phyloP scores from a whole-genome alignment of 2,113 vertebrate genomes.

The Syngnathus scovelli region DNA sequence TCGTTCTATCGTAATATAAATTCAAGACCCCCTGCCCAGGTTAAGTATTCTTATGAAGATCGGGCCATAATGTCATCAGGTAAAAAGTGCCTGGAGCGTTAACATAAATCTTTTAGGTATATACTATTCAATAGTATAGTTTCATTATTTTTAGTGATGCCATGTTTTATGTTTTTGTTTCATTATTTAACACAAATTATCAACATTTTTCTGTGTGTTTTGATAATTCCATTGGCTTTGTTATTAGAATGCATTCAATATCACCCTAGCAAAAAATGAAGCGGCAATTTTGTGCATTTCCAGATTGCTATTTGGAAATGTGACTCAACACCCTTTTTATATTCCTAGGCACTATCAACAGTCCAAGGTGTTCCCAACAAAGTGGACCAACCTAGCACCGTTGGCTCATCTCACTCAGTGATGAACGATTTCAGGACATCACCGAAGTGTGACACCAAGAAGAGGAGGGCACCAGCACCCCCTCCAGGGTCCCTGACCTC shows the following conservation, averaged over 20 bases:
- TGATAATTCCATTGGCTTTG: neutral
- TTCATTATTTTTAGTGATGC: too few species aligned
- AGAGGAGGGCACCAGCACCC: slow-evolving; percentile 82
- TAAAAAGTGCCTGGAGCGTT: too few species aligned
- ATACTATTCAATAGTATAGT: too few species aligned
- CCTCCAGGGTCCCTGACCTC: slow-evolving; percentile 65
- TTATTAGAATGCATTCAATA: neutral
- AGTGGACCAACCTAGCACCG: slow-evolving; percentile 67
- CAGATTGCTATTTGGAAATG: slow-evolving; percentile 13
- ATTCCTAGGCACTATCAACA: slow-evolving; percentile 67
- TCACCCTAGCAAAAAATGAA: neutral
- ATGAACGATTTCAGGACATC: slow-evolving; percentile 79
- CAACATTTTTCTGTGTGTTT: slow-evolving; percentile 6
- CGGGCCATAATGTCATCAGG: too few species aligned
- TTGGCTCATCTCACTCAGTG: slow-evolving; percentile 82
- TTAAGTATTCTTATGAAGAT: too few species aligned
- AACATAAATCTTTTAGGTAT: too few species aligned
- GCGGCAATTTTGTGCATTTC: neutral
- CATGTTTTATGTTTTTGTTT: too few species aligned
- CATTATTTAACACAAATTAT: too few species aligned
- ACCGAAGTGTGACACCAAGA: slow-evolving; percentile 74
- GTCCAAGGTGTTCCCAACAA: slow-evolving; percentile 66
- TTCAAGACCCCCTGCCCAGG: too few species aligned
- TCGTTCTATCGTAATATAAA: too few species aligned
- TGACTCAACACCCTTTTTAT: neutral